phyloP scores from a whole-genome alignment of 1,140 invertebrate species.

The Triops longicaudatus region DNA sequence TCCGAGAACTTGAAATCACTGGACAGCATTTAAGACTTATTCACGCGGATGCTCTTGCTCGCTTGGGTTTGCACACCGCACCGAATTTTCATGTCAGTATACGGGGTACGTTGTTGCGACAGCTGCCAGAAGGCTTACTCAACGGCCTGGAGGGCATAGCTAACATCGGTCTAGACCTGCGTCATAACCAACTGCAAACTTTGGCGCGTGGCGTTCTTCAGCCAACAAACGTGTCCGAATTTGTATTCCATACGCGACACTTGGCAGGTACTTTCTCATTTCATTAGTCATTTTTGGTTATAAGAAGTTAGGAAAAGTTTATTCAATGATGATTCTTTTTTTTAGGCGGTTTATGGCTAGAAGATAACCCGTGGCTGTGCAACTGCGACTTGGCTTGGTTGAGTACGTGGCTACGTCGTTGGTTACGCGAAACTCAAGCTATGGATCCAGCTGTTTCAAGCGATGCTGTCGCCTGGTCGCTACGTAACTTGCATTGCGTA shows the following conservation, averaged over 20 bases:
- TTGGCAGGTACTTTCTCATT: constrained; percentile 20
- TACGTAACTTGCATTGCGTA: neutral
- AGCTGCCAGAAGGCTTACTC: constrained; percentile 32
- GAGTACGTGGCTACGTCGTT: constrained; percentile 18
- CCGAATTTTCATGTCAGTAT: constrained; percentile 30
- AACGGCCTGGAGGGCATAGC: constrained; percentile 33
- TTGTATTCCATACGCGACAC: constrained; percentile 26
- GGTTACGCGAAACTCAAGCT: constrained; percentile 22
- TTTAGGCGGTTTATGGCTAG: constrained; percentile 37
- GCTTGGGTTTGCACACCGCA: constrained; percentile 31
- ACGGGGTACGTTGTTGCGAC: constrained; percentile 31
- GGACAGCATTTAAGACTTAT: constrained; percentile 50
- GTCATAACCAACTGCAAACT: constrained; percentile 32
- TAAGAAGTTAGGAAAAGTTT: neutral
- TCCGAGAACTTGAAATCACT: constrained; percentile 67
- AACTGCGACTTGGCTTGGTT: constrained; percentile 34
- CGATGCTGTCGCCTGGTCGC: neutral
- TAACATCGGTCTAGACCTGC: constrained; percentile 32
- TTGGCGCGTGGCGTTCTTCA: constrained; percentile 30
- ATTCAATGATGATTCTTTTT: constrained; percentile 14
- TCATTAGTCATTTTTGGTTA: neutral
- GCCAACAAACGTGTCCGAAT: constrained; percentile 30
- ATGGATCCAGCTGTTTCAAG: neutral
- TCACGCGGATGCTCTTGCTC: constrained; percentile 31
- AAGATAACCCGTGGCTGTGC: constrained; percentile 38